Percentiles rank a stretch among this genome's conserved stretches.
phyloP scores from a whole-genome alignment of 2,113 vertebrate species.

The Ahaetulla prasina region DNA sequence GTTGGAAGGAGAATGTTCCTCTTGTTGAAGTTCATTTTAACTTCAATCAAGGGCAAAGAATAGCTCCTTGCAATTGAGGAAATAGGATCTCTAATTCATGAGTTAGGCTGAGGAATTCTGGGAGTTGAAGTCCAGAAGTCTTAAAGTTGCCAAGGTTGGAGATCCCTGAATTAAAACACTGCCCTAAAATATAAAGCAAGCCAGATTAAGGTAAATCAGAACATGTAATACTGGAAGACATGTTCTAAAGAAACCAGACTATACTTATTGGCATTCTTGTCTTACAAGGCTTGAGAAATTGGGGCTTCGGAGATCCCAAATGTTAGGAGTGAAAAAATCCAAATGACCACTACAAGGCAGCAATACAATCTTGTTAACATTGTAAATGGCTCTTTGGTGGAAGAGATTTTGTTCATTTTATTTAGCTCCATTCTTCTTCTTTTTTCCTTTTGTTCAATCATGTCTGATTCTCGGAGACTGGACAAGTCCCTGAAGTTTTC shows the following conservation, averaged over 20 bases:
- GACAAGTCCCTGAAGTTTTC: neutral
- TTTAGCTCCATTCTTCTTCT: neutral
- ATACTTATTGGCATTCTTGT: neutral
- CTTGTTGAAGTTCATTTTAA: neutral
- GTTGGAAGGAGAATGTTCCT: neutral
- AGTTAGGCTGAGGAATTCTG: too few species aligned
- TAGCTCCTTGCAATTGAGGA: neutral
- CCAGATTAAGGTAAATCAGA: neutral
- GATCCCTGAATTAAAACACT: neutral
- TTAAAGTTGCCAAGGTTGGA: too few species aligned
- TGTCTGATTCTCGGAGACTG: neutral
- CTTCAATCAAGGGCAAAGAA: neutral
- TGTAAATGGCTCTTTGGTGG: neutral
- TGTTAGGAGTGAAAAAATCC: neutral
- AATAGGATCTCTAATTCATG: neutral
- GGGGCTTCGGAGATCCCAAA: too few species aligned
- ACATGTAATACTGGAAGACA: neutral
- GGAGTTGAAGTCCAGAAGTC: too few species aligned
- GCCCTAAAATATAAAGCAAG: neutral
- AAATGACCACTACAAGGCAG: neutral
- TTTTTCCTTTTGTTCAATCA: neutral
- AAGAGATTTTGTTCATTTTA: neutral
- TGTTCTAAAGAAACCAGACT: neutral
- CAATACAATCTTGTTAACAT: neutral
- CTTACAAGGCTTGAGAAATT: neutral